Evolutionary conservation across 2,888 invertebrate species (phyloP), one percentile per base, ranked within the genome.

Genomic region (Sepiola atlantica): DNA sequence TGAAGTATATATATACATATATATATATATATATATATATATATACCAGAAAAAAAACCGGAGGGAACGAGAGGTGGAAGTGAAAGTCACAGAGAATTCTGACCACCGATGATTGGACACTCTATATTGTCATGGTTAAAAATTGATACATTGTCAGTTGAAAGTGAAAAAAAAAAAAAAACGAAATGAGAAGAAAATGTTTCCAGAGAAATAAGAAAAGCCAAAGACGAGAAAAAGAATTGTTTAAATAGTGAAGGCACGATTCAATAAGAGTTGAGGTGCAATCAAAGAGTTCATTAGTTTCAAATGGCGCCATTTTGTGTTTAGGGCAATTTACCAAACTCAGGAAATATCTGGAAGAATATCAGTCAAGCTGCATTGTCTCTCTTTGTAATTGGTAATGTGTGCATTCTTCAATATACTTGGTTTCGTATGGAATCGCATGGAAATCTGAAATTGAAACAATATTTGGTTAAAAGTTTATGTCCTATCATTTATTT

Each of bases 351-450:
- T n/a, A 57, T 95, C 95, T 55, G 95, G 95, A 35, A 96, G 94
- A 94, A 96, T 96, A 94, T 97, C 97, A 16, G 95, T 92, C 18
- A 96, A 95, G 57, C 97, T 96, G 90, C 95, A 95, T 24, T 95
- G 95, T n/a, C 96, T 93, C 94, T 96, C 96, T 61, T 95, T 95
- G 77, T 95, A 95, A 93, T 95, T 95, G 24, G 95, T 94, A 93
- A 95, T 93, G 94, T 97, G 97, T 28, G 96, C 96, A 95, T 96
- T 95, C 95, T 96, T 95, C 92, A 97, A 95, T 28, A 97, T 96
- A 95, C 96, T 96, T 77, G 95, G 95, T 94, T 96, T 94, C 0
- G 96, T 96, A 95, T 97, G 96, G 94, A 97, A 96, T 54, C 96
- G 94, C 35, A 96, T 95, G 0, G 96, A 95, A 35, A 95, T 96